Percentiles rank a stretch among this genome's conserved stretches.
Conservation (phyloP, 2,113 vertebrate species). For the Ceyx melanurus region DNA sequence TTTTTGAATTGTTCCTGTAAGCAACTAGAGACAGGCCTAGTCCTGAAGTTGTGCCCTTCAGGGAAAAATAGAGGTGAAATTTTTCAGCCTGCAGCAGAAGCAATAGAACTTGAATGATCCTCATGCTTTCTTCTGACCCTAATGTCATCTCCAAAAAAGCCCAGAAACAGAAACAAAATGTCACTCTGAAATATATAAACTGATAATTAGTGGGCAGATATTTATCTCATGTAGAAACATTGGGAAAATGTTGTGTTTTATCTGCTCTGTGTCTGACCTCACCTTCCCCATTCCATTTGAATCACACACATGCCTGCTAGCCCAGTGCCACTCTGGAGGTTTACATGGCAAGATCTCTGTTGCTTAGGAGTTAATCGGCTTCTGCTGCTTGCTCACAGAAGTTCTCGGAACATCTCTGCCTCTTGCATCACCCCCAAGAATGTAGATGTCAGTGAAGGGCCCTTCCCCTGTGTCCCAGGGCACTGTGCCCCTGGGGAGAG, state of each 20-base stretch:
- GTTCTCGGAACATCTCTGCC: not conserved
- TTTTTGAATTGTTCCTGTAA: not conserved
- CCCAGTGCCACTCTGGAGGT: not conserved
- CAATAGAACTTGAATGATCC: not conserved
- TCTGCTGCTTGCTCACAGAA: not conserved
- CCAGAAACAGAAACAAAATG: not conserved
- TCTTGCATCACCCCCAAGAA: not conserved
- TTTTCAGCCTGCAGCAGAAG: not conserved
- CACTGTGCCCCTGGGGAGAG: rapidly evolving
- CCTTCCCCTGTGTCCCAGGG: not conserved
- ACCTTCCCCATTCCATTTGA: slow-evolving; percentile 25
- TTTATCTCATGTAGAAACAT: not conserved
- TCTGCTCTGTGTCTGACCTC: not conserved
- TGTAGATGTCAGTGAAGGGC: not conserved
- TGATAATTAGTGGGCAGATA: not conserved
- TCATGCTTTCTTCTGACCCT: not conserved
- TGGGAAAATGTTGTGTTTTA: not conserved
- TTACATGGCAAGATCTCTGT: slow-evolving; percentile 14
- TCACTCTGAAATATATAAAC: not conserved
- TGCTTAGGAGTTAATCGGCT: slow-evolving; percentile 56
- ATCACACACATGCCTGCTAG: not conserved
- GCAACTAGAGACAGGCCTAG: not conserved
- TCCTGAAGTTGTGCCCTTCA: not conserved
- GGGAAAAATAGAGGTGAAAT: not conserved
- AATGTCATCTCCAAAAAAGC: not conserved